A percentile compares a stretch with the other conserved stretches of the same genome.
Conservation (phyloP, 2,797 vertebrate genomes). For the Sebastes iracundus region DNA sequence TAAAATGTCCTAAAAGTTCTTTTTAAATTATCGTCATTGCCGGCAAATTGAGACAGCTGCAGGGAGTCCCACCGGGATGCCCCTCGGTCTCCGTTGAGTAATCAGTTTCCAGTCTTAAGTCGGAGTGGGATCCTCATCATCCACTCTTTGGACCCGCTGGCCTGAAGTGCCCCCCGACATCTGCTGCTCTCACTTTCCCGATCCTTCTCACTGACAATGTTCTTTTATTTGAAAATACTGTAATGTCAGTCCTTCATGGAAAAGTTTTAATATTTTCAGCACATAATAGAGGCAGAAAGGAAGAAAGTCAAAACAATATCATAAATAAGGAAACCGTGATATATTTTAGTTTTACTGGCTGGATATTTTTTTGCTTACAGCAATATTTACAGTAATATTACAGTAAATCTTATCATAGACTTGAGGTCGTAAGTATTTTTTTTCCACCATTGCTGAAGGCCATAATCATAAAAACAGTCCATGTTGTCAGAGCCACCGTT, state of each 20-base stretch:
- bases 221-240: not conserved
- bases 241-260: not conserved
- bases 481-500: too few relatives aligned
- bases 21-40: not conserved
- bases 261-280: not conserved
- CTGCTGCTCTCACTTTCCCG: not conserved
- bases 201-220: not conserved
- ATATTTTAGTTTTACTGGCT: accelerated
- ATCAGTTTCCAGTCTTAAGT: not conserved
- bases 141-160: not conserved
- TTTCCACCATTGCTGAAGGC: too few relatives aligned
- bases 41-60: not conserved
- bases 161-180: not conserved
- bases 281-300: not conserved
- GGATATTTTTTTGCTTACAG: too few relatives aligned
- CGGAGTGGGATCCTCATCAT: not conserved
- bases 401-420: too few relatives aligned
- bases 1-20: not conserved
- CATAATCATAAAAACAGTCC: too few relatives aligned
- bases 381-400: too few relatives aligned
- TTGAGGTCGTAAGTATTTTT: too few relatives aligned
- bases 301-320: not conserved
- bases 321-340: too few relatives aligned
- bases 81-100: not conserved
- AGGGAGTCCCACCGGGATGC: not conserved